Evolutionary conservation across 2,888 invertebrate species (phyloP), one percentile per base, ranked within the genome.

Genomic region (Diarsia dahlii): DNA sequence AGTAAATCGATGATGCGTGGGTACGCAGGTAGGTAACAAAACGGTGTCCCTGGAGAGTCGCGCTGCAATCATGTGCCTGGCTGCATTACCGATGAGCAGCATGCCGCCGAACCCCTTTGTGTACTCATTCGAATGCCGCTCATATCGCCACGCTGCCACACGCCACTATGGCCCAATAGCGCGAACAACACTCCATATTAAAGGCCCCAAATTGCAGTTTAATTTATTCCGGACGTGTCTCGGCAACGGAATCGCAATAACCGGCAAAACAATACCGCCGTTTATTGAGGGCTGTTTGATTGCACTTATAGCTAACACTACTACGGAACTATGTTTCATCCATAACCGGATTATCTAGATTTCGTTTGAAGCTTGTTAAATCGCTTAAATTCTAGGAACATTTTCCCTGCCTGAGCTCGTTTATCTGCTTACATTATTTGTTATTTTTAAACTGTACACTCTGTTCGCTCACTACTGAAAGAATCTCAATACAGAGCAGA

Each of bases 201-300:
- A 96, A 95, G 92, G 94, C 93, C 92, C 95, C 94, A 95, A 96
- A 96, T 95, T 95, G 95, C 95, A 95, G 93, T 96, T 96, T 95
- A 96, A 96, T 96, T 95, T 96, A 96, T 96, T 95, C 96, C 90
- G 95, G 89, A 93, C 96, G 96, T 96, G 96, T 96, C 95, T 94
- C 95, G 94, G 95, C 95, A 95, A 95, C 94, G 93, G 94, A 95
- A 95, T 95, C 94, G 95, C 94, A 96, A 95, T 96, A 96, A 95
- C 95, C 91, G 91, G 91, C 93, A 94, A 95, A 96, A 95, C 95
- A 95, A 95, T 95, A 93, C 92, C 93, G 90, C 90, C 92, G 91
- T 93, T 94, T 94, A 95, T 94, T 92, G 93, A 91, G 89, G 91
- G 88, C 87, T 91, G 92, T 93, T 93, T 93, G 92, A 94, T 94